phyloP scores from a whole-genome alignment of 2,888 invertebrate species.

The Torymus tubicola region DNA sequence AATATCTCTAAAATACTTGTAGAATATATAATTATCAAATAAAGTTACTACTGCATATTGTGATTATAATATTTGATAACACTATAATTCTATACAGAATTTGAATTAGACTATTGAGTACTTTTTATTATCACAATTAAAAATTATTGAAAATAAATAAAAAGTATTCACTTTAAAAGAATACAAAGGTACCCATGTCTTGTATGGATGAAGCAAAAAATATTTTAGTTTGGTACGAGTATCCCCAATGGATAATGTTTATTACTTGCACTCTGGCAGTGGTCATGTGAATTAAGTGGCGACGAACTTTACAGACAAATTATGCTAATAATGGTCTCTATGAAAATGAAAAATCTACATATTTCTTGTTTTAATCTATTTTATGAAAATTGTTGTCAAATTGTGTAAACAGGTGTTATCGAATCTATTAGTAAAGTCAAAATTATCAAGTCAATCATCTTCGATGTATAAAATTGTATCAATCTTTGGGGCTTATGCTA shows the following conservation, averaged over 20 bases:
- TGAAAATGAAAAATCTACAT: conserved; percentile 56
- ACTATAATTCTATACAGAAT: background rate
- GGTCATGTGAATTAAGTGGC: conserved; percentile 63
- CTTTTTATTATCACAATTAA: background rate
- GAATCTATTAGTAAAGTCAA: conserved; percentile 29
- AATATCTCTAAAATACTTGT: background rate
- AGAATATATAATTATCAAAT: no score
- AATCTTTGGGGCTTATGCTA: conserved; percentile 32
- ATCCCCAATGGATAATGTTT: conserved; percentile 41
- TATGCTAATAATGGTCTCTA: conserved; percentile 65
- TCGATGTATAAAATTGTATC: conserved; percentile 49
- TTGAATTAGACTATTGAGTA: background rate
- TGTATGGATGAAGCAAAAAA: conserved; percentile 5
- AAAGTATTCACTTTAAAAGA: conserved; percentile 20
- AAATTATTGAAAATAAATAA: conserved; percentile 29
- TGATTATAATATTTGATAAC: background rate
- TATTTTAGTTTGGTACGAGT: conserved; percentile 18
- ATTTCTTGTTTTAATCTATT: conserved; percentile 12
- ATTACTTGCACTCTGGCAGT: conserved; percentile 68
- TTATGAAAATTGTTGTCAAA: conserved; percentile 37
- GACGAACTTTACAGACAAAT: conserved; percentile 61
- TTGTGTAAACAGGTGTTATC: conserved; percentile 31
- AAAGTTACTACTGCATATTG: no score
- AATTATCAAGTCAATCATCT: background rate
- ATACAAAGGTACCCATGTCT: conserved; percentile 1